Evolutionary conservation across 92 coral and sea anemone genomes (phyloP), one percentile per base, ranked within the genome.

Genomic region (Phenganax marumi): DNA sequence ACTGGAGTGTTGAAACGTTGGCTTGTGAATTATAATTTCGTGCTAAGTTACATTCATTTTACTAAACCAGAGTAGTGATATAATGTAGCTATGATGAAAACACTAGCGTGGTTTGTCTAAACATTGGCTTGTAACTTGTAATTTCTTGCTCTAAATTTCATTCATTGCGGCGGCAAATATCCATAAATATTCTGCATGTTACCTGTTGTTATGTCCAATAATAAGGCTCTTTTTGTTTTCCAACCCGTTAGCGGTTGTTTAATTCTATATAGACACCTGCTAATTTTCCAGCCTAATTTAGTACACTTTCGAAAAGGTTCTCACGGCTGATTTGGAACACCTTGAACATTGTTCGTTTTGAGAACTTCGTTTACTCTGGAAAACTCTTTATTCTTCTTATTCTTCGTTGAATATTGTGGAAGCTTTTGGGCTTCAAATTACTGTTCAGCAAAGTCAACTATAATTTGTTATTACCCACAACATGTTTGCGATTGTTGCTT

Each of bases 401-500:
- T 10, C 68, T 39, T n/a, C 49, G 0, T 23, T 25, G 0, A 12
- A 25, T 3, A 18, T 25, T 33, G 39, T 23, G 7, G 8, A 25
- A 10, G 24, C n/a, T 8, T 25, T 66, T 25, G 3, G 49, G 43
- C 6, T 10, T 3, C 25, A 62, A 62, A 14, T 18, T 62, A 11
- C 8, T 74, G 17, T 72, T 7, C 43, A 33, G 5, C 5, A 33
- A 33, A 33, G 43, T 33, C 43, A 33, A 33, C 43, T 33, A 33
- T 5, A 33, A 33, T 33, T 33, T 10, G 48, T 12, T 52, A 23
- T 74, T 52, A 26, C 56, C 62, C 62, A 11, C 62, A 52, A 52
- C 17, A 52, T 74, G 60, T 14, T 22, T 3, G 47, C 48, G 79
- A 74, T 74, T 74, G 79, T 61, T 74, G 62, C 48, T 43, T 74